These are phyloP conservation scores for Sceloporus undulatus DNA, from an alignment of 2,113 vertebrate species.

Conservation along the genomic window DNA sequence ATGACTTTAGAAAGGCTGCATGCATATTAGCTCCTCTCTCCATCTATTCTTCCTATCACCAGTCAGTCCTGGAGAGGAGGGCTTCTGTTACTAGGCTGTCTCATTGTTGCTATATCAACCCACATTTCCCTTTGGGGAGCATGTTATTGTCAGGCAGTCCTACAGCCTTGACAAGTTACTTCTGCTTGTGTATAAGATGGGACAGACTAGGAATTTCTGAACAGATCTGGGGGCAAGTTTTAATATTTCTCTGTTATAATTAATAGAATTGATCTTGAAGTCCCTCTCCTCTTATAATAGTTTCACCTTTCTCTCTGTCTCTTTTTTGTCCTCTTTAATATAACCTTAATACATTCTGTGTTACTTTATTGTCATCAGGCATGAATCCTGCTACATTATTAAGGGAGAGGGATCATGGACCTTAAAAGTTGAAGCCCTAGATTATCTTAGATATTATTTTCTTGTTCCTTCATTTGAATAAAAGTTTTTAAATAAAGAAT, in stretches of 20 bases:
- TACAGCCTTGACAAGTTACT: not conserved
- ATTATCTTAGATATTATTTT: not conserved
- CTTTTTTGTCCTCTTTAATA: not conserved
- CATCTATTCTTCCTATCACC: not conserved
- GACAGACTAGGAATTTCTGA: not conserved
- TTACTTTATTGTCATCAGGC: not conserved
- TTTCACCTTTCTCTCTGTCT: not conserved
- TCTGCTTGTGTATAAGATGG: not conserved
- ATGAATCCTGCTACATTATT: not conserved
- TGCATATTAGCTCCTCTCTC: not conserved
- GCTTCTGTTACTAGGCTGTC: not conserved
- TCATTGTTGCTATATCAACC: not conserved
- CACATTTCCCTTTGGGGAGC: not conserved
- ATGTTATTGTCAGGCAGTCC: not conserved
- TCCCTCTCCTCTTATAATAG: not conserved
- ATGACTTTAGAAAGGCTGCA: not conserved
- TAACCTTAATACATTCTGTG: not conserved
- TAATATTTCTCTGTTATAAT: slow-evolving; percentile 9
- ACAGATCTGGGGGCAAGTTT: not conserved
- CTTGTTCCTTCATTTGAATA: not conserved
- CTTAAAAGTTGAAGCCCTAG: not conserved
- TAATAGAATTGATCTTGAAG: not conserved
- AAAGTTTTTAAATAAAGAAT: not conserved
- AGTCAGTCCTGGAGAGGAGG: not conserved
- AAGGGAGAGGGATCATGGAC: too few species aligned